Percentiles rank a stretch among this genome's conserved stretches.
Conservation (phyloP, 2,888 invertebrate genomes). For the Plebejus melissa region DNA sequence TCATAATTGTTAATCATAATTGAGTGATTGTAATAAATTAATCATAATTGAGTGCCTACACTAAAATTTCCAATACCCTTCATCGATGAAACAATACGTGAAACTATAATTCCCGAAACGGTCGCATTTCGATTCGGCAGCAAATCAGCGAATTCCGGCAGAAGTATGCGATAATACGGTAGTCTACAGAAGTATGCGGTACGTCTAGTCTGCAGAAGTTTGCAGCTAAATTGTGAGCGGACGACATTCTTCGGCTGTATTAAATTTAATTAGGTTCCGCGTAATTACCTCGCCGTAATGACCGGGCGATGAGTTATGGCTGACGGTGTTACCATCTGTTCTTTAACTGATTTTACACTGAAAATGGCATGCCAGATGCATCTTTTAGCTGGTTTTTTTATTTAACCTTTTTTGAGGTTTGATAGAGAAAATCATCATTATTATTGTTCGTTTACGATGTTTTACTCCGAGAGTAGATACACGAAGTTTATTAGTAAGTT, state of each 20-base stretch:
- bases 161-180: slow-evolving; percentile 13
- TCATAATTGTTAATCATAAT: not conserved
- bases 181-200: slow-evolving; percentile 5
- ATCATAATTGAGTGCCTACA: not conserved
- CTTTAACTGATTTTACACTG: slow-evolving; percentile 15
- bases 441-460: not conserved
- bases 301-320: slow-evolving; percentile 38
- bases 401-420: not conserved
- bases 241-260: slow-evolving; percentile 42
- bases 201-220: slow-evolving; percentile 18
- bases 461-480: no score
- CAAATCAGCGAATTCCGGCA: slow-evolving; percentile 21
- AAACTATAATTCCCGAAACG: slow-evolving; percentile 1
- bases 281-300: slow-evolving; percentile 43
- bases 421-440: not conserved
- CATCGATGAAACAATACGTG: not conserved
- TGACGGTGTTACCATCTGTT: slow-evolving; percentile 30
- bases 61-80: not conserved
- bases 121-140: slow-evolving; percentile 26
- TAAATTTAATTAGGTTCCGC: slow-evolving; percentile 47
- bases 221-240: slow-evolving; percentile 38
- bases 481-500: no score
- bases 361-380: slow-evolving; percentile 10
- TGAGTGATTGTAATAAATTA: no score
- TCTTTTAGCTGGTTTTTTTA: not conserved